phyloP scores from a whole-genome alignment of 2,797 vertebrate genomes.

The Lemur catta region DNA sequence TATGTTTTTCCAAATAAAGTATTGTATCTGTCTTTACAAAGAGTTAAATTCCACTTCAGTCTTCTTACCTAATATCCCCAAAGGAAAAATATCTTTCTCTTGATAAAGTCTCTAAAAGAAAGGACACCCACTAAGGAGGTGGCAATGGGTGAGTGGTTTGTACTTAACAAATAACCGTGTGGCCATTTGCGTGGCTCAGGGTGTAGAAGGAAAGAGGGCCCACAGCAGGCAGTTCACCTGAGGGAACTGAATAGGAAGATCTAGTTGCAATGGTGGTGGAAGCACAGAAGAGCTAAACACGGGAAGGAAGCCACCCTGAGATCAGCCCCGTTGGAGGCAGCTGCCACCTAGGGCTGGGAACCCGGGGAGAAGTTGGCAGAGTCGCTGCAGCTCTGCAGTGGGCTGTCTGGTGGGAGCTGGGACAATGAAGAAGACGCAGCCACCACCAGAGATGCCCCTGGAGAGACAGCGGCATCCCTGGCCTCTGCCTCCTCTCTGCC shows the following conservation, averaged over 20 bases:
- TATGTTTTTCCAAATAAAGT: background rate
- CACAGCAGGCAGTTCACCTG: fast-evolving
- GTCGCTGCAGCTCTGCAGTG: background rate
- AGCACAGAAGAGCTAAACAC: fast-evolving
- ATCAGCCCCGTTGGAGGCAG: fast-evolving
- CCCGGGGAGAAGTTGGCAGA: fast-evolving
- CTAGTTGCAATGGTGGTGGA: fast-evolving
- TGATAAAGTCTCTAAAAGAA: background rate
- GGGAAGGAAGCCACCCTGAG: background rate
- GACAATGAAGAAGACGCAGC: too few species aligned
- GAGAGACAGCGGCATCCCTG: background rate
- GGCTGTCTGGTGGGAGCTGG: background rate
- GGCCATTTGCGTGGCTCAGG: fast-evolving
- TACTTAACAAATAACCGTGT: fast-evolving
- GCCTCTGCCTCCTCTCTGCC: background rate
- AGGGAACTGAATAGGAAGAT: background rate
- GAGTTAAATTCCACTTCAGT: background rate
- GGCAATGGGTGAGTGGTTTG: fast-evolving
- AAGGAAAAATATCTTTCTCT: background rate
- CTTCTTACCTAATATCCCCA: background rate
- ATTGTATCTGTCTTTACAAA: background rate
- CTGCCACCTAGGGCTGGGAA: fast-evolving
- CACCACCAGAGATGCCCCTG: fast-evolving
- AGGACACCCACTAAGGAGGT: background rate
- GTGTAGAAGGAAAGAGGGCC: background rate